Conservation (phyloP, 2,113 vertebrate species). For the Myiagra hebetior region DNA sequence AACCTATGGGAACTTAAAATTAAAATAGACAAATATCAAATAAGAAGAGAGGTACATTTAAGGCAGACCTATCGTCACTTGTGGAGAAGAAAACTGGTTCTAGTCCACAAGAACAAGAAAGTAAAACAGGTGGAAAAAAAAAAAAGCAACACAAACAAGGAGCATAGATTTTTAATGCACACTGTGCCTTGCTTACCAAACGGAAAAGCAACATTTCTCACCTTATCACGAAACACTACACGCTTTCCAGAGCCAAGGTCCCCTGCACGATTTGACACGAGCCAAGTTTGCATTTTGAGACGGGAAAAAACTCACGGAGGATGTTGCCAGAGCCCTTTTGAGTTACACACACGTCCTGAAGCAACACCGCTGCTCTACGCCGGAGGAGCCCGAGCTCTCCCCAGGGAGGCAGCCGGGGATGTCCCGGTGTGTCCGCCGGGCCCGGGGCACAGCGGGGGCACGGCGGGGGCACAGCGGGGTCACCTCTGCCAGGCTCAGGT, state of each 20-base stretch:
- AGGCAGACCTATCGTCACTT: not conserved
- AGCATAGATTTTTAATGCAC: fast-evolving
- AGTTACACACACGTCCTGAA: fast-evolving
- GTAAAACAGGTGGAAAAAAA: not conserved
- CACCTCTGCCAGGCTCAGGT: fast-evolving
- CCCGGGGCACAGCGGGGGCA: not conserved
- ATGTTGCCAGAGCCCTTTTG: not conserved
- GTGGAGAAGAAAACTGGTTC: not conserved
- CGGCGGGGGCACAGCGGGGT: no score
- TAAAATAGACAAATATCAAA: not conserved
- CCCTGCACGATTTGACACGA: fast-evolving
- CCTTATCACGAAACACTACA: not conserved
- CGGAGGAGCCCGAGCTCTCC: fast-evolving
- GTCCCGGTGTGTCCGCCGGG: fast-evolving
- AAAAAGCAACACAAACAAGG: not conserved
- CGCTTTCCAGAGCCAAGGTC: no score
- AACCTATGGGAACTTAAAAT: not conserved
- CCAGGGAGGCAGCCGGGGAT: fast-evolving
- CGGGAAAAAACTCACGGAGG: fast-evolving
- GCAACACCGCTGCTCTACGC: fast-evolving
- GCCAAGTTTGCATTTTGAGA: fast-evolving
- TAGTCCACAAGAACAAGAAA: not conserved
- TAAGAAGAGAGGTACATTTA: not conserved
- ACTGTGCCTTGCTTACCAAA: fast-evolving
- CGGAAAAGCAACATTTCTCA: not conserved